Conservation (phyloP, 2,797 vertebrate genomes). For the Sternotherus odoratus region DNA sequence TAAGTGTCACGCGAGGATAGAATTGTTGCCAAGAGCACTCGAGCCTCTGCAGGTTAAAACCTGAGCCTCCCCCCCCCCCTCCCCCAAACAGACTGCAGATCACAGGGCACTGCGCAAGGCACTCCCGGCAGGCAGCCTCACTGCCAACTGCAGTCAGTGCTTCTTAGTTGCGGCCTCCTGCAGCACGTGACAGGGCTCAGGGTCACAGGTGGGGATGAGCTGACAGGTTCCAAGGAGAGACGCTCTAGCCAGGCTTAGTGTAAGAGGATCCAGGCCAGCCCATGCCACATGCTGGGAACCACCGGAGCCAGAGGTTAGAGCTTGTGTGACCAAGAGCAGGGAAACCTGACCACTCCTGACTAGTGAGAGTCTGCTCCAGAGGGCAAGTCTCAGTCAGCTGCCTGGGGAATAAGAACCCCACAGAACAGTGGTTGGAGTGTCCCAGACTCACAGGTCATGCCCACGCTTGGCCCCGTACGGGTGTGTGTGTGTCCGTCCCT, state of each 20-base stretch:
- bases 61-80: too few relatives aligned
- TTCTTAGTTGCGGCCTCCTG: neutral
- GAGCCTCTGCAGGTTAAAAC: neutral
- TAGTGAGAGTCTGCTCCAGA: neutral
- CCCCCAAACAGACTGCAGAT: neutral
- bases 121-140: neutral
- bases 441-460: too few relatives aligned
- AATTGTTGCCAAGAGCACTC: neutral
- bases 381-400: neutral
- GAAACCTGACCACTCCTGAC: neutral
- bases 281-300: neutral
- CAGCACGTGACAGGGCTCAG: neutral
- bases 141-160: neutral
- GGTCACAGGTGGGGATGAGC: neutral
- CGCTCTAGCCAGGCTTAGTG: neutral
- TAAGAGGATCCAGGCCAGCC: neutral
- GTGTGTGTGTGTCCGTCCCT: too few relatives aligned
- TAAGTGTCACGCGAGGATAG: neutral
- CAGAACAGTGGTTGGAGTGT: neutral
- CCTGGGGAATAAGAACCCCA: neutral
- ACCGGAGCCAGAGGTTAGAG: neutral
- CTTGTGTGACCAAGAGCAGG: neutral
- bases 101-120: neutral
- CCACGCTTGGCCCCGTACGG: too few relatives aligned
- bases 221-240: neutral